Evolutionary conservation across 2,888 invertebrate genomes (phyloP), one percentile per base, ranked within the genome.

Genomic region (Chydorus sphaericus): DNA sequence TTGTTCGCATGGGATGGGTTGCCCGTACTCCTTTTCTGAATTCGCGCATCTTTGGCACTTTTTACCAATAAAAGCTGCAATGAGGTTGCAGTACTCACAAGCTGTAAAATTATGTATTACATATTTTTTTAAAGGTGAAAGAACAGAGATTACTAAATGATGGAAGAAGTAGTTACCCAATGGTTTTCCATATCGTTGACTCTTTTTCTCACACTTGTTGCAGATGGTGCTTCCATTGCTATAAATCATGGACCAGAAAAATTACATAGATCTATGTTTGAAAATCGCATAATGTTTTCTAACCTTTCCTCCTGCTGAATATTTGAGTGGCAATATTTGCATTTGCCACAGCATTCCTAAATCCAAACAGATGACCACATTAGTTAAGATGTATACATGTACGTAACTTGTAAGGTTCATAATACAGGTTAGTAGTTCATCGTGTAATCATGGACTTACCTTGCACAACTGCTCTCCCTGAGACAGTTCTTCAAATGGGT

Each of bases 311-410:
- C 84, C 75, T 92, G 91, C 76, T 92, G 92, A 73, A 93, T 94
- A 77, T 94, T 94, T 57, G 90, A 85, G 67, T 94, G 82, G 73
- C 94, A 96, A 74, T 92, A 93, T 64, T 91, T 91, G 75, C 94
- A 96, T 76, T 94, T 94, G 63, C 90, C 92, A 67, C 93, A 83
- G 75, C 94, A 94, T 77, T 89, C 89, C 94, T 94, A n/a, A n/a
- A 76, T 69, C 77, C 76, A 68, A 70, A 63, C 68, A 65, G 67
- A 65, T 49, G 54, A 61, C 61, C 60, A 59, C 52, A 62, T 44
- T 18, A 58, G 44, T 14, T 44, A 28, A 44, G 44, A 44, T n/a
- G n/a, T n/a, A n/a, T n/a, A n/a, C n/a, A n/a, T n/a, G n/a, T n/a
- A n/a, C n/a, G n/a, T n/a, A n/a, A n/a, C n/a, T n/a, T n/a, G n/a